Conservation (phyloP, 2,888 invertebrate genomes). For the Thereva nobilitata region DNA sequence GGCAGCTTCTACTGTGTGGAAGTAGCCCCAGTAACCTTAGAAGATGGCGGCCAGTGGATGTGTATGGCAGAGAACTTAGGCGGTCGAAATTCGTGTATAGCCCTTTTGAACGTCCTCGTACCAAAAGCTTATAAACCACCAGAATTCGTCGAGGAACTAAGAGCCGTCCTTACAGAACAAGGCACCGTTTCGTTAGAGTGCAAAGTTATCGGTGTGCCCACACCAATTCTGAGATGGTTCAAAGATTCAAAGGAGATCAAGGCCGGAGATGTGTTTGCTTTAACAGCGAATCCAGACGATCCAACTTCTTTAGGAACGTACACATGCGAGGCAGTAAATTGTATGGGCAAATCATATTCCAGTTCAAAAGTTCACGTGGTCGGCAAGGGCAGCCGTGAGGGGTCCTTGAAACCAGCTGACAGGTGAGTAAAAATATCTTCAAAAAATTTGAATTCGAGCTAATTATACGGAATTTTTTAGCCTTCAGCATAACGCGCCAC, state of each 20-base stretch:
- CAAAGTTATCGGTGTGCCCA: slow-evolving; percentile 89
- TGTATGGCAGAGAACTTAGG: slow-evolving; percentile 78
- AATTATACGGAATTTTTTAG: slow-evolving; percentile 40
- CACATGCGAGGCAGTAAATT: slow-evolving; percentile 85
- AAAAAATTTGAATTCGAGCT: slow-evolving; percentile 16
- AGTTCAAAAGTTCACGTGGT: slow-evolving; percentile 83
- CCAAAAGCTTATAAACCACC: slow-evolving; percentile 88
- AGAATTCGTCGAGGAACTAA: slow-evolving; percentile 82
- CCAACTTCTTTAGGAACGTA: slow-evolving; percentile 86
- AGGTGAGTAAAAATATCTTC: slow-evolving; percentile 58
- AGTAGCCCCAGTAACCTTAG: slow-evolving; percentile 77
- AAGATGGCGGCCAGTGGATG: slow-evolving; percentile 85
- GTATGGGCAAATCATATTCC: slow-evolving; percentile 83
- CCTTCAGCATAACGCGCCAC: slow-evolving; percentile 60
- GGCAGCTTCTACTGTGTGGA: slow-evolving; percentile 87
- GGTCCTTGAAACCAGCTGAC: slow-evolving; percentile 69
- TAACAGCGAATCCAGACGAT: slow-evolving; percentile 82
- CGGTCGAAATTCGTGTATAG: slow-evolving; percentile 76
- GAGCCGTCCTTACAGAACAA: slow-evolving; percentile 81
- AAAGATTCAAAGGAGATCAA: slow-evolving; percentile 87
- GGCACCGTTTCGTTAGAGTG: slow-evolving; percentile 90
- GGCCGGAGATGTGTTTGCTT: slow-evolving; percentile 86
- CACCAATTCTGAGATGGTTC: slow-evolving; percentile 75
- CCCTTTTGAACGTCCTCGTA: slow-evolving; percentile 78
- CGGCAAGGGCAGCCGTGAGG: slow-evolving; percentile 72